Evolutionary conservation across 2,888 invertebrate species (phyloP).

Genomic region (Netelia melanura): DNA sequence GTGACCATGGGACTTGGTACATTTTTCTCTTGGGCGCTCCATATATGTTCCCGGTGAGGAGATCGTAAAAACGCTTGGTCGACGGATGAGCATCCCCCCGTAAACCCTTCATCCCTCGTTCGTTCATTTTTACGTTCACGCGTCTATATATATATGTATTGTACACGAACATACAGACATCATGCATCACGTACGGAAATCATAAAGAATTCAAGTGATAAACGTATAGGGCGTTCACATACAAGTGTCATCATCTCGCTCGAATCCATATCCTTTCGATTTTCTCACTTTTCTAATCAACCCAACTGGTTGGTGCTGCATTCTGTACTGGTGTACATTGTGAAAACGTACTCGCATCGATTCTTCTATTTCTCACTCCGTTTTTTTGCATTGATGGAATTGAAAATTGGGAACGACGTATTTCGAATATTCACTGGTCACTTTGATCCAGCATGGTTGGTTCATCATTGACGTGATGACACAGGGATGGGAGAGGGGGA

Average conservation of each 20-base stretch:
- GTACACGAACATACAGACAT: neutral
- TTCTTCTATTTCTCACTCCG: neutral
- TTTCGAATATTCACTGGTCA: neutral
- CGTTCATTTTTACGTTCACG: neutral
- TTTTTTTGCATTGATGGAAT: neutral
- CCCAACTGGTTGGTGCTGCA: neutral
- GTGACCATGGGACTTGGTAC: slow-evolving; percentile 6
- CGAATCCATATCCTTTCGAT: neutral
- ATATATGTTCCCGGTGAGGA: neutral
- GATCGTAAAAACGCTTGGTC: slow-evolving; percentile 44
- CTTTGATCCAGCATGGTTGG: neutral
- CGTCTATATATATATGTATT: neutral
- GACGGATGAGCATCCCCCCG: neutral
- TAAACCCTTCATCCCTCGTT: neutral
- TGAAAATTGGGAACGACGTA: neutral
- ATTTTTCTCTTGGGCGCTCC: neutral
- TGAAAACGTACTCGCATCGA: neutral
- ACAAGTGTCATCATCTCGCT: neutral
- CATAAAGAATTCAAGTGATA: slow-evolving; percentile 26
- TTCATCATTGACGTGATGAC: too few species aligned
- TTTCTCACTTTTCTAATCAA: neutral
- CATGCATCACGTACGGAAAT: slow-evolving; percentile 11
- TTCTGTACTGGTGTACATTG: neutral
- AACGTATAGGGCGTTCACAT: neutral
- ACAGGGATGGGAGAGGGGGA: too few species aligned